phyloP scores from a whole-genome alignment of 2,888 invertebrate genomes.

The Drosophila barbarae region DNA sequence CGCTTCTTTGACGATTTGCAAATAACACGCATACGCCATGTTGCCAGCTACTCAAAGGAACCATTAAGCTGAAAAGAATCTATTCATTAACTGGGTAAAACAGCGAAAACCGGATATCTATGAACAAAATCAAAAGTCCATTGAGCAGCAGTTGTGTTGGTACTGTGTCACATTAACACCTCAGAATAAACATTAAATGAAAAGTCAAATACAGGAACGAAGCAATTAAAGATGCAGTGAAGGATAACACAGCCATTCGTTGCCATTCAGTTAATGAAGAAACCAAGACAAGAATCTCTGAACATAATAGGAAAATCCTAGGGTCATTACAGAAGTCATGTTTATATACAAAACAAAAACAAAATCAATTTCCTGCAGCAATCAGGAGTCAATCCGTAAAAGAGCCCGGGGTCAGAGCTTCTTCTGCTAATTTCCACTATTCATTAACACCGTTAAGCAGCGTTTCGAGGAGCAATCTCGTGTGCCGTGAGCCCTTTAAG shows the following conservation, averaged over 20 bases:
- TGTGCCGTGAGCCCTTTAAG: constrained; percentile 18
- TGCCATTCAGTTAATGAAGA: constrained; percentile 1
- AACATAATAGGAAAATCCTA: background rate
- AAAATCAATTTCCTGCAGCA: constrained; percentile 6
- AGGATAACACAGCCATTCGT: background rate
- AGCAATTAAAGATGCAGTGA: background rate
- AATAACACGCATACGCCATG: constrained; percentile 26
- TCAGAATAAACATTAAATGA: background rate
- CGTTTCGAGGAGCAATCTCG: constrained; percentile 1
- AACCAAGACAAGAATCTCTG: background rate
- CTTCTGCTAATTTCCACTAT: constrained; percentile 10
- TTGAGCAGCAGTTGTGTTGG: background rate
- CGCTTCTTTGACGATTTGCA: constrained; percentile 29
- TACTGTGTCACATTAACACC: background rate
- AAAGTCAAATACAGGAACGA: background rate
- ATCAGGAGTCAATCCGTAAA: background rate
- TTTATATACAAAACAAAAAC: background rate
- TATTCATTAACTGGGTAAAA: constrained; percentile 9
- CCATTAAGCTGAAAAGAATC: constrained; percentile 1
- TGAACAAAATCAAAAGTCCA: background rate
- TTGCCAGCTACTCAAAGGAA: constrained; percentile 3
- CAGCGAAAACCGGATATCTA: background rate
- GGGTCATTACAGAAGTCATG: background rate
- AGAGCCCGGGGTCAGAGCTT: background rate
- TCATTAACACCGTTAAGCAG: constrained; percentile 8